Evolutionary conservation across 2,113 vertebrate genomes (phyloP).

Genomic region (Ivindomyrus marchei): DNA sequence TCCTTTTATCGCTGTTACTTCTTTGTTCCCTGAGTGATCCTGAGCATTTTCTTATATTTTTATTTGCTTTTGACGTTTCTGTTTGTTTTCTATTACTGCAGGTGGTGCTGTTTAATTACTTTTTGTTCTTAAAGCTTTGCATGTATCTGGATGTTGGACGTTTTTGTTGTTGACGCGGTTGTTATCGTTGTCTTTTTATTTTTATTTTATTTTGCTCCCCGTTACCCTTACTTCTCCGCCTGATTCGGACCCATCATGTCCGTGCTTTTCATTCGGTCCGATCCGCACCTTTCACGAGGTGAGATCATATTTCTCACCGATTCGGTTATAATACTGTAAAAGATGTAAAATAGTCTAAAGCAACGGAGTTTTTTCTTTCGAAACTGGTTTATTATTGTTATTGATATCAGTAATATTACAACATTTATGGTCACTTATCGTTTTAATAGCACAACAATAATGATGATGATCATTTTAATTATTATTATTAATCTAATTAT

Average conservation of each 20-base stretch:
- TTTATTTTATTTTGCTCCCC: background rate
- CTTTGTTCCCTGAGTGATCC: background rate
- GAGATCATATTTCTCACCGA: background rate
- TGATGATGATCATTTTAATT: background rate
- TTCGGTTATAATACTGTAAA: background rate
- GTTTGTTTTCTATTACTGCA: constrained; percentile 42
- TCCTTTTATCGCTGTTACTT: background rate
- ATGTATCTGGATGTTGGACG: constrained; percentile 48
- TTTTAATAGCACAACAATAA: background rate
- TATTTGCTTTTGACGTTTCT: background rate
- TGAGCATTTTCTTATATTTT: background rate
- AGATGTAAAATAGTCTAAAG: background rate
- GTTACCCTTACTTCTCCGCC: background rate
- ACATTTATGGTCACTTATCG: background rate
- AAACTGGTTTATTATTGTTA: background rate
- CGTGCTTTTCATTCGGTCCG: background rate
- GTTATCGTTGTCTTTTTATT: background rate
- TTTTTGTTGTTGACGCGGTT: constrained; percentile 31
- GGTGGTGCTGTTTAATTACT: constrained; percentile 58
- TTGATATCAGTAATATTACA: background rate
- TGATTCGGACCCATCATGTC: background rate
- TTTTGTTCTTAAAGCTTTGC: constrained; percentile 39
- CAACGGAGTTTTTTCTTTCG: background rate
- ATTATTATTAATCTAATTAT: background rate
- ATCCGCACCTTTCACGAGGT: background rate